Base-by-base conservation (phyloP, 92 coral and sea anemone species). In the Epizoanthus ramosus region DNA sequence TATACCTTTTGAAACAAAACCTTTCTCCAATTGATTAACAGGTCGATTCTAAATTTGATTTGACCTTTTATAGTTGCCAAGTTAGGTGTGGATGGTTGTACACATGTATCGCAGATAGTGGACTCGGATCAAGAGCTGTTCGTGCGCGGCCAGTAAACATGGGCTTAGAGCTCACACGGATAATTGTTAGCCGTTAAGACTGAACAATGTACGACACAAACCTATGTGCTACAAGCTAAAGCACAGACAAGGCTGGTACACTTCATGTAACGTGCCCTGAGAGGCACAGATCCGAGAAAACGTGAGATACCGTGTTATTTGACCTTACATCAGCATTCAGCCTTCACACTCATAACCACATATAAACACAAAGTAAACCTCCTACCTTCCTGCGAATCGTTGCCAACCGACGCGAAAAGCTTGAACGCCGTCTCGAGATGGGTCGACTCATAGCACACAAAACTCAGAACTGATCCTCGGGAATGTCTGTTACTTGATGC, bases 351-450 rank as follows among this genome's bases (percentile, higher is more conserved):
- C 16, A 50, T 12, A 13, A 50, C 15, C 14, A 9, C 31, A 33
- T 67, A 67, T 1, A 65, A 33, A 15, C 22, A 67, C 72, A 15
- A 33, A 33, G 39, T 0, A 15, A 15, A 25, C 4, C 17, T 37
- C 75, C 50, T 21, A 71, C 75, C 58, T 39, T 71, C 19, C 75
- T n/a, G 1, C 75, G 75, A 71, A 71, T 71, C 3, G 75, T 71
- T 35, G 75, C 75, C 7, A 71, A 6, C 58, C 75, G 75, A 5
- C 75, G 58, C 14, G 75, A 41, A 21, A 71, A 18, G 21, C 50
- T 71, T 18, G 31, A 24, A 6, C 75, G 75, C 10, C 35, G 28
- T 19, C 75, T 31, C 19, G 75, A 71, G 5, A 56, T 2, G 18
- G 45, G 18, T 70, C 57, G 41, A 8, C 14, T 41, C 75, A 71